Conservation (phyloP, 2,888 invertebrate species). For the Heterodera filipjevi region DNA sequence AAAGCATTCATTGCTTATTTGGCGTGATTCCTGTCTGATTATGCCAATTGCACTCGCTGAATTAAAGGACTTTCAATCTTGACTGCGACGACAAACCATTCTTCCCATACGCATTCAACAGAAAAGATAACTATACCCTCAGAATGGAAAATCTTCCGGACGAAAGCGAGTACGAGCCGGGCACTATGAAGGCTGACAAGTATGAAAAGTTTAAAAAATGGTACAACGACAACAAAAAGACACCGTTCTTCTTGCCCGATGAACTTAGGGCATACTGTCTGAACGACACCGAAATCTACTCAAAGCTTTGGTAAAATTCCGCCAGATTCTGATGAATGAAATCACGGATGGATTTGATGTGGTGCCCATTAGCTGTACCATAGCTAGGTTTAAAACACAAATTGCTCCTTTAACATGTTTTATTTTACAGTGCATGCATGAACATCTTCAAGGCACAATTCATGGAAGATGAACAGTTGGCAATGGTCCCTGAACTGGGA, state of each 20-base stretch:
- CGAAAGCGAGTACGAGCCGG: conserved; percentile 5
- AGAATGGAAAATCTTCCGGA: not conserved
- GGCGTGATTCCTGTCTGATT: conserved; percentile 14
- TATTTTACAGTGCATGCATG: not conserved
- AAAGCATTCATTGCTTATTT: conserved; percentile 2
- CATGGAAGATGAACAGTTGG: not conserved
- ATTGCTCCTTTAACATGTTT: not conserved
- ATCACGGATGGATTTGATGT: conserved; percentile 8
- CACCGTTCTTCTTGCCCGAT: conserved; percentile 17
- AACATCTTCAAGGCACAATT: not conserved
- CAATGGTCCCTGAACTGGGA: conserved; percentile 11
- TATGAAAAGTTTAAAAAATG: conserved; percentile 9
- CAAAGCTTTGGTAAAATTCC: not conserved
- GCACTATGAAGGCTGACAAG: conserved; percentile 6
- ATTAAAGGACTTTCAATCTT: conserved; percentile 9
- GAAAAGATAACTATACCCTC: not conserved
- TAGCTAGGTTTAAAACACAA: not conserved
- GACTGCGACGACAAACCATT: not conserved
- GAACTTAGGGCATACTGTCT: not conserved
- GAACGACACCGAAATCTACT: conserved; percentile 15
- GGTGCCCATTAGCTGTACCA: not conserved
- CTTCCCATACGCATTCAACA: conserved; percentile 4
- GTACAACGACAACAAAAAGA: conserved; percentile 15
- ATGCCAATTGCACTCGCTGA: not conserved
- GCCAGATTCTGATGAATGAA: not conserved